Base-by-base conservation (phyloP, 2,888 invertebrate genomes). In the Mimas tiliae region DNA sequence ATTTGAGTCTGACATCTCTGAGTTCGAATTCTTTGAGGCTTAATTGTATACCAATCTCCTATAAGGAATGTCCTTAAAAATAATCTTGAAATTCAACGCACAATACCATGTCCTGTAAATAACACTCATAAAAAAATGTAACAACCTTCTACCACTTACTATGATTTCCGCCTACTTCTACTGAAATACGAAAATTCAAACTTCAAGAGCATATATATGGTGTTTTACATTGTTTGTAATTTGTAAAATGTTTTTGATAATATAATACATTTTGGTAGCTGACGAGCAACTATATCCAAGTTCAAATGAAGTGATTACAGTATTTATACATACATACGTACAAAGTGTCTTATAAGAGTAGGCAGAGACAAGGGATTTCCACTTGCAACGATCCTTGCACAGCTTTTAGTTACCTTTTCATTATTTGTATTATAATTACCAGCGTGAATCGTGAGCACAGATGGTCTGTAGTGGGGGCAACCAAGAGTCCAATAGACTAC, bases 11-110 rank as follows among this genome's bases (percentile, higher is more conserved):
- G n/a, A n/a, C n/a, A 8, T 34, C 19, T 50, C 50, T 11, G 16
- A 9, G 16, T 16, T 38, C n/a, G 11, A 16, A 38, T 38, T 19
- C 4, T 58, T 16, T 38, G 58, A 38, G 42, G 16, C 19, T 16
- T 16, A 33, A 19, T 16, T 12, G 19, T 19, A 14, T 58, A 19
- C 19, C 42, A 16, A 58, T 42, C 42, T 58, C 42, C 42, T 38
- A n/a, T 19, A 58, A 12, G 11, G 19, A 19, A 42, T 38, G 42
- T 58, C 58, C 38, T 58, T 12, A 19, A 38, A 58, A 19, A 38
- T 58, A 42, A 12, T 58, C 38, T 38, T 58, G 58, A 19, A 58
- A 58, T 42, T 58, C 19, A 58, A 58, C 58, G 58, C 58, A 58
- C 58, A 58, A 42, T 16, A 19, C 42, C 58, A 42, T 19, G 58